Base-by-base conservation (phyloP, 2,797 vertebrate species). In the Pygocentrus nattereri region DNA sequence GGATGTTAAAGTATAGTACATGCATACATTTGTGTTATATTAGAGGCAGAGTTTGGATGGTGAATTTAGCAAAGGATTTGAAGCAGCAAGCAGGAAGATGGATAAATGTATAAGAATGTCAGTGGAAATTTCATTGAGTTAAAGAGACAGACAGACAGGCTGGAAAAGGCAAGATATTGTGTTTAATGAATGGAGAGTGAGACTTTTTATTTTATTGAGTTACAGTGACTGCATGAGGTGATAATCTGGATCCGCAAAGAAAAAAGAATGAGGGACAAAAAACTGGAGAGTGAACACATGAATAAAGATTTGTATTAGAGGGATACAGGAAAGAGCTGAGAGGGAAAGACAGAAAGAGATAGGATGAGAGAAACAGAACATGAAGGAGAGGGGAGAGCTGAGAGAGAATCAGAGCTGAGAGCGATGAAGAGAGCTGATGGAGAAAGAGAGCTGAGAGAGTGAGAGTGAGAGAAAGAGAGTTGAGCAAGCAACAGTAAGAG, bases 321-420 rank as follows among this genome's bases (percentile, higher is more conserved):
- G 10, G 23, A 61, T 25, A 25, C 58, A 61, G n/a, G 23, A 30
- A 2, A 61, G 23, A 61, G 25, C 23, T 94, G 90, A 87, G 85
- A 82, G 82, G 15, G 12, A 49, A 49, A 12, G 47, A 49, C 6
- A 8, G 38, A 38, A 38, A 38, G 8, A 49, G 15, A 21, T 19
- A 52, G 52, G 21, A 3, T 54, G 18, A 21, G 54, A n/a, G 54
- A 56, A 23, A 21, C 2, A 21, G 54, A 21, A 56, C 12, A 10
- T 1, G 10, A 44, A 1, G 41, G n/a, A 8, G 49, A 50, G 49
- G 50, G 50, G 13, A 8, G 49, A 50, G 49, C 15, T 41, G 41
- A 10, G 41, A 41, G 41, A 10, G 10, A 41, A 41, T 10, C 8
- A 47, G 2, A 47, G 8, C 8, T 12, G 13, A 10, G 44, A 47